phyloP scores from a whole-genome alignment of 2,888 invertebrate species.

The Lasioglossum leucozonium region DNA sequence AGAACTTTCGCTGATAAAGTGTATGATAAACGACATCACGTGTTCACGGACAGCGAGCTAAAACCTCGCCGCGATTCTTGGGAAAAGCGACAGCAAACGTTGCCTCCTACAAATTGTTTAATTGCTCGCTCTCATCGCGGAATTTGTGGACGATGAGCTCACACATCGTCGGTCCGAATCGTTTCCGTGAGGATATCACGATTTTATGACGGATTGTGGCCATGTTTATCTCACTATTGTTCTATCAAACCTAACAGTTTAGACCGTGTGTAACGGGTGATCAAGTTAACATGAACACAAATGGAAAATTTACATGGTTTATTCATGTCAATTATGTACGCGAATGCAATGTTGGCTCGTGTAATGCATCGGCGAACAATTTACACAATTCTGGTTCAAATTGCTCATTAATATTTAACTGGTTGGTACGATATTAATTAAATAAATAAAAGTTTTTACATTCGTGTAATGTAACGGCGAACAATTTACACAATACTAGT shows the following conservation, averaged over 20 bases:
- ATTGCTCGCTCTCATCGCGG: conserved; percentile 70
- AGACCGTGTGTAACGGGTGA: no score
- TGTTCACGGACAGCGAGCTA: conserved; percentile 36
- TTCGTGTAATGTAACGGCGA: neutral
- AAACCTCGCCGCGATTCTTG: conserved; percentile 65
- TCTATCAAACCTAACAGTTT: neutral
- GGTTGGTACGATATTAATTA: no score
- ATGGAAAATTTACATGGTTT: no score
- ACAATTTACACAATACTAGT: no score
- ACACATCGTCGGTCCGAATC: conserved; percentile 40
- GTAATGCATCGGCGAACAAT: neutral
- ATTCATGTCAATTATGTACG: no score
- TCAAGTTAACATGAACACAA: no score
- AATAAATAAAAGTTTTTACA: neutral
- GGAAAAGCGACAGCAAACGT: conserved; percentile 67
- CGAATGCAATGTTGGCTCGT: no score
- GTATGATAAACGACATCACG: neutral
- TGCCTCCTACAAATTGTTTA: conserved; percentile 76
- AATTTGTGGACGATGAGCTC: conserved; percentile 75
- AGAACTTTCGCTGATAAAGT: conserved; percentile 9
- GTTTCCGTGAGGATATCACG: conserved; percentile 50
- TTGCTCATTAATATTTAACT: neutral
- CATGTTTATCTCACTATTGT: conserved; percentile 20
- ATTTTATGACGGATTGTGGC: conserved; percentile 39
- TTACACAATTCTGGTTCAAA: neutral